phyloP scores from a whole-genome alignment of 2,113 vertebrate species.

The Geococcyx californianus region DNA sequence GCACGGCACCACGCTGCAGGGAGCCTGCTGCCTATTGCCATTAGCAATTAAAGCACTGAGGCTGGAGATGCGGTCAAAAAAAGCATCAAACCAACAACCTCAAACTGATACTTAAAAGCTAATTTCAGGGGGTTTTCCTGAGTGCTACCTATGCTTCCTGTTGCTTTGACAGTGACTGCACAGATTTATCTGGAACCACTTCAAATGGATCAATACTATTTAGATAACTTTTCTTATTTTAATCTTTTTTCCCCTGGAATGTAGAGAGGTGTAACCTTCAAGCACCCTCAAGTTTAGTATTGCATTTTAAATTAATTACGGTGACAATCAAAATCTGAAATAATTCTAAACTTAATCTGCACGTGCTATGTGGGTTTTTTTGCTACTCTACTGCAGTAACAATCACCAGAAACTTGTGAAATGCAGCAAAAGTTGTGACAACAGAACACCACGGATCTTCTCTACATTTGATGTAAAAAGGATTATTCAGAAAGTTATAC shows the following conservation, averaged over 20 bases:
- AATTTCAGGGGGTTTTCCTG: neutral
- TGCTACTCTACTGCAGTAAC: neutral
- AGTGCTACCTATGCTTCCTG: neutral
- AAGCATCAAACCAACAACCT: neutral
- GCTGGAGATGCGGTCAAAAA: neutral
- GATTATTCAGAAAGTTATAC: neutral
- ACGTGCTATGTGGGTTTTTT: accelerated
- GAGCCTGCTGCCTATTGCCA: neutral
- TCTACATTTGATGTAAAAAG: neutral
- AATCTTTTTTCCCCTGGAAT: neutral
- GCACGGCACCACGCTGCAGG: neutral
- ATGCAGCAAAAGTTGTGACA: neutral
- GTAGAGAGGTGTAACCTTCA: neutral
- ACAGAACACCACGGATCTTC: neutral
- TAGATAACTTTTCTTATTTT: too few species aligned
- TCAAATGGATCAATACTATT: neutral
- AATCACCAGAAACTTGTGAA: neutral
- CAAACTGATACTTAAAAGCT: neutral
- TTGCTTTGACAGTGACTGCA: neutral
- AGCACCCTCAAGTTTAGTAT: neutral
- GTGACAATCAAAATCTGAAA: neutral
- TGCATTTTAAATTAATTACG: neutral
- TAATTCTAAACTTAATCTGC: neutral
- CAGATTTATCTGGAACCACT: neutral
- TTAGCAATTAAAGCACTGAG: neutral